Percentiles rank a stretch among this genome's conserved stretches.
phyloP scores from a whole-genome alignment of 2,888 invertebrate genomes.

The Omphaloscelis lunosa region DNA sequence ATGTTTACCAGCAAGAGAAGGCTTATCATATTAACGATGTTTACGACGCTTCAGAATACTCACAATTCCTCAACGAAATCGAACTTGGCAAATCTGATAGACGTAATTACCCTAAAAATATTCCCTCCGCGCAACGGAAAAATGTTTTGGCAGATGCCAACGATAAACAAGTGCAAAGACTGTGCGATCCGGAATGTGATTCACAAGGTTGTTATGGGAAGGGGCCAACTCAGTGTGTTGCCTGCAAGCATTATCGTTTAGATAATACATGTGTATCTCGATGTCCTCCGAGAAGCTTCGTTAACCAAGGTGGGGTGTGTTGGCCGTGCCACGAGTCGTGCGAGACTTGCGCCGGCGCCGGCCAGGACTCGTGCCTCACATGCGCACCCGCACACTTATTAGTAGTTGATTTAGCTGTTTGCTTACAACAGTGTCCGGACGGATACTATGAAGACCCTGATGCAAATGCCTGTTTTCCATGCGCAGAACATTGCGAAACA shows the following conservation, averaged over 20 bases:
- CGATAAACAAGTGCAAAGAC: conserved; percentile 91
- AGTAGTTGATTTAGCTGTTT: conserved; percentile 96
- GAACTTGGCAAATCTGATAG: conserved; percentile 91
- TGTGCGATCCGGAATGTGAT: conserved; percentile 95
- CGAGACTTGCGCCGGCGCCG: conserved; percentile 96
- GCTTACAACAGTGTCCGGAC: conserved; percentile 96
- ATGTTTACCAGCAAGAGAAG: conserved; percentile 85
- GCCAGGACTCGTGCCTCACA: conserved; percentile 95
- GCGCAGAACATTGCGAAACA: conserved; percentile 96
- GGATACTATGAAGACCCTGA: conserved; percentile 96
- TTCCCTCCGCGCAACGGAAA: conserved; percentile 91
- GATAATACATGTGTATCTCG: conserved; percentile 96
- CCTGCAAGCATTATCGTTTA: conserved; percentile 95
- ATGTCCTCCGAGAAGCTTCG: conserved; percentile 96
- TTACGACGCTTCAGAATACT: conserved; percentile 91
- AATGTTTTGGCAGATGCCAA: conserved; percentile 91
- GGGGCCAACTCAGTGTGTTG: conserved; percentile 95
- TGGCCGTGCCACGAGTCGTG: conserved; percentile 97
- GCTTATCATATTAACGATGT: conserved; percentile 92
- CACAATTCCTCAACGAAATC: conserved; percentile 89
- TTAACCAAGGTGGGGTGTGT: conserved; percentile 95
- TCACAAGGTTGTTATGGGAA: conserved; percentile 95
- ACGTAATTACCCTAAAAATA: conserved; percentile 92
- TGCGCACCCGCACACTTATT: conserved; percentile 96
- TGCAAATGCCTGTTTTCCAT: conserved; percentile 95